Conservation (phyloP, 1,140 invertebrate genomes). For the Trachelipus rathkii region DNA sequence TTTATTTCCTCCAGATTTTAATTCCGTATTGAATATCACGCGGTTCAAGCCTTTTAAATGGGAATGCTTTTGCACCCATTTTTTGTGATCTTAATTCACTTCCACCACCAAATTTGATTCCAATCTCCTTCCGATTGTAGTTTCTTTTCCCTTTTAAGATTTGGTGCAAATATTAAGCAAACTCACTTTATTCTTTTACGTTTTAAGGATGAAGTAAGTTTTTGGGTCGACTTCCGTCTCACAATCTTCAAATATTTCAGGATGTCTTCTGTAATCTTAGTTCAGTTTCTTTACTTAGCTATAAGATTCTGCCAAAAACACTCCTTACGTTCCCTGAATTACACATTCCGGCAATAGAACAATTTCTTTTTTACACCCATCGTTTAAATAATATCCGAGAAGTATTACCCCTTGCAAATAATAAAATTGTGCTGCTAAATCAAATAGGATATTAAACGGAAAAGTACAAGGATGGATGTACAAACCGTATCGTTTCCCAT, state of each 20-base stretch:
- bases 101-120: not conserved
- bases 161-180: not conserved
- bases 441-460: not conserved
- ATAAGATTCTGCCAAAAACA: not conserved
- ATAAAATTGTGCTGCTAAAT: not conserved
- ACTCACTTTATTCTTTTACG: not conserved
- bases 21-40: not conserved
- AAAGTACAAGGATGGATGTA: not conserved
- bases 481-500: not conserved
- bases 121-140: not conserved
- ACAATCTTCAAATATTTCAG: not conserved
- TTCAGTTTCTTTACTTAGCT: not conserved
- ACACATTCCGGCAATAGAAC: not conserved
- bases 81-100: not conserved
- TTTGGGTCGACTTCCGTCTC: not conserved
- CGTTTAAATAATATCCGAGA: not conserved
- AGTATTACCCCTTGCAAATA: not conserved
- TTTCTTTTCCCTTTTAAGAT: not conserved
- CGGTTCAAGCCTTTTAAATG: not conserved
- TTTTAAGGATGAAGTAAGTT: not conserved
- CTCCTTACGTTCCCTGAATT: not conserved
- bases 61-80: not conserved
- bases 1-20: not conserved
- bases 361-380: not conserved
- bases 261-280: not conserved